Conservation (phyloP, 2,113 vertebrate genomes). For the Pseudolaguvia tuberculata region DNA sequence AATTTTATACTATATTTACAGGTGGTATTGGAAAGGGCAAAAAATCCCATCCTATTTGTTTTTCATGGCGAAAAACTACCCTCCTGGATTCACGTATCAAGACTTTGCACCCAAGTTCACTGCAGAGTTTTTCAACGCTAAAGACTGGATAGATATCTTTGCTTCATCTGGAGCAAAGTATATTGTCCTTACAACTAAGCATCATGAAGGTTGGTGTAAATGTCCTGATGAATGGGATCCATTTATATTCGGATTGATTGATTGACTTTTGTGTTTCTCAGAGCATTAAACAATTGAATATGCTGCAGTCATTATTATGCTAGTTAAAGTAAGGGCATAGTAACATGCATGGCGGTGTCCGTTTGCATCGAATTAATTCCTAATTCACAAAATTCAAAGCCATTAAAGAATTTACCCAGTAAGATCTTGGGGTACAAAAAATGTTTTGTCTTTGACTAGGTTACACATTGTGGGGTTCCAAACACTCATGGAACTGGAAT, state of each 20-base stretch:
- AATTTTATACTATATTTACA: constrained; percentile 49
- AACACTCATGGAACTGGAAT: constrained; percentile 95
- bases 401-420: too few species aligned
- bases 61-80: constrained; percentile 88
- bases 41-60: constrained; percentile 72
- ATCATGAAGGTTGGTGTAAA: constrained; percentile 85
- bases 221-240: not conserved
- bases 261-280: not conserved
- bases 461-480: constrained; percentile 92
- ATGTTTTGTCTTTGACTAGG: constrained; percentile 63
- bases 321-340: not conserved
- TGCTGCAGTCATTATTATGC: not conserved
- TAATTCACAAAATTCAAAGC: too few species aligned
- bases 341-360: not conserved
- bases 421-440: too few species aligned
- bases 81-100: constrained; percentile 81
- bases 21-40: constrained; percentile 86
- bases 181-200: constrained; percentile 92
- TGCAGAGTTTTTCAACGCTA: constrained; percentile 83
- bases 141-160: constrained; percentile 82
- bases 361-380: not conserved
- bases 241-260: not conserved
- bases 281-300: not conserved
- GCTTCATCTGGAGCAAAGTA: constrained; percentile 89
- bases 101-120: constrained; percentile 87